Base-by-base conservation (phyloP, 2,888 invertebrate genomes). In the Bedellia somnulentella region DNA sequence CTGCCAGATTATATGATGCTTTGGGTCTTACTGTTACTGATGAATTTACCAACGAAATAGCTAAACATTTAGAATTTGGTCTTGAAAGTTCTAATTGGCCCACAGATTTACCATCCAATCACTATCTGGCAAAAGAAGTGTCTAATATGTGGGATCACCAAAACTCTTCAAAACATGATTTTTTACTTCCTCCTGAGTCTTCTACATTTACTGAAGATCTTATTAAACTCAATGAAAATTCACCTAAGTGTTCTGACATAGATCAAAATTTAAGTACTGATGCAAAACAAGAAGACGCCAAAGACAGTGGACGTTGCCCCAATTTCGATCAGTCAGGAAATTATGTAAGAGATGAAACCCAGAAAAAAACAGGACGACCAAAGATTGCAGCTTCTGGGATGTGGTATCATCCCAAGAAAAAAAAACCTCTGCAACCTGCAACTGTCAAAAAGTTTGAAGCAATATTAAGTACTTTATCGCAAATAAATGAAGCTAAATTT, bases 361-460 rank as follows among this genome's bases (percentile, higher is more conserved):
- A 60, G 27, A 71, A 63, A 37, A 75, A 64, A 42, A 41, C 49
- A 14, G 50, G 50, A 6, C 71, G 64, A 38, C 44, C 59, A 5
- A 75, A 68, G 41, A 54, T 61, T 3, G 51, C 62, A 10, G 51
- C 50, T 4, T 60, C 71, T 3, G 70, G 71, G 8, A 61, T 68
- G 57, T 73, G 75, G 71, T 70, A 71, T 35, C 64, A 73, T 34
- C 68, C 70, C 8, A 75, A 75, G 43, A 75, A 75, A 40, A 75
- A 75, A 47, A 73, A 71, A 37, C 70, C 71, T 4, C 41, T 75
- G 17, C 47, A 66, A 2, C 24, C 39, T 22, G 44, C 49, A 12
- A 54, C 50, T 11, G 57, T 63, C 2, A 71, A 67, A 34, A 75
- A 71, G 36, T 76, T 77, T 45, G 75, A 76, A 37, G 43, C 49